phyloP scores from a whole-genome alignment of 2,888 invertebrate species.

The Dastarcus helophoroides region DNA sequence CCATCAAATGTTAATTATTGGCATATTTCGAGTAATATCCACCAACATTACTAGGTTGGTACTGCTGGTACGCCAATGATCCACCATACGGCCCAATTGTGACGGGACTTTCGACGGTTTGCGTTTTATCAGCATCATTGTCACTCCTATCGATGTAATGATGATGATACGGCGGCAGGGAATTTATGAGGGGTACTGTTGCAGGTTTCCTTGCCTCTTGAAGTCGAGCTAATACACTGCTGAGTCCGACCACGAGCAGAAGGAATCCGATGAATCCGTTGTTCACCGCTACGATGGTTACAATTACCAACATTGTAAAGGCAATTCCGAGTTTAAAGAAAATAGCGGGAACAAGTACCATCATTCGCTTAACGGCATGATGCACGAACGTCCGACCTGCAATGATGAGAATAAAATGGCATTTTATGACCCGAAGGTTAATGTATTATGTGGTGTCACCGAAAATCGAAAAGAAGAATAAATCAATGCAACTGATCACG shows the following conservation, averaged over 20 bases:
- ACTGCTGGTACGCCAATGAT: no score
- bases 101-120: no score
- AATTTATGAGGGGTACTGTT: constrained; percentile 14
- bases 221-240: constrained; percentile 31
- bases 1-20: no score
- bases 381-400: constrained; percentile 59
- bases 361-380: constrained; percentile 57
- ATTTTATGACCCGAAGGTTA: background rate
- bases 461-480: no score
- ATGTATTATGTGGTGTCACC: no score
- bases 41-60: no score
- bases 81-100: no score
- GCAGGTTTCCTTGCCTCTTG: constrained; percentile 26
- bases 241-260: constrained; percentile 34
- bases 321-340: constrained; percentile 69
- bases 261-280: constrained; percentile 63
- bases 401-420: constrained; percentile 3
- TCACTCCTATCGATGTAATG: constrained; percentile 14
- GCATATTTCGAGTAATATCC: no score
- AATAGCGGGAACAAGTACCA: constrained; percentile 58
- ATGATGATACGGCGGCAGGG: constrained; percentile 15
- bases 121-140: no score
- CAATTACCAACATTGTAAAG: constrained; percentile 56
- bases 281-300: constrained; percentile 62
- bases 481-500: no score